These are phyloP conservation scores for Geotrypetes seraphini DNA, from an alignment of 2,797 vertebrate genomes.

Conservation along the genomic window DNA sequence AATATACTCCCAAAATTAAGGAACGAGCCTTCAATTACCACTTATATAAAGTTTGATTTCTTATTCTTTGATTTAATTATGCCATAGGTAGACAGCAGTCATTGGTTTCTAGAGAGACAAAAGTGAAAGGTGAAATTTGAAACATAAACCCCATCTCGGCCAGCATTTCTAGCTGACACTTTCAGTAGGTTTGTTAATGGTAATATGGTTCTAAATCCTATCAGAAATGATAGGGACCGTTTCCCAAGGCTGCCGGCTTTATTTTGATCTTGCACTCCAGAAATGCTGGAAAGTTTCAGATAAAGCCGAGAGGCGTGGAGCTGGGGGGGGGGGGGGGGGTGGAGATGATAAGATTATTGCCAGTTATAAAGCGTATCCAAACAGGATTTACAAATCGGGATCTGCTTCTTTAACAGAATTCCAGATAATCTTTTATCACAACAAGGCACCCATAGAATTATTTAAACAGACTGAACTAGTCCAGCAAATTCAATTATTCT, in stretches of 20 bases:
- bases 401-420: slow-evolving; percentile 87
- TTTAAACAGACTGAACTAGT: slow-evolving; percentile 83
- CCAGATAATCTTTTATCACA: slow-evolving; percentile 85
- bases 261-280: slow-evolving; percentile 58
- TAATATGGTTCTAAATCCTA: slow-evolving; percentile 54
- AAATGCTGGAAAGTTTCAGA: slow-evolving; percentile 75
- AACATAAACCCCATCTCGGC: slow-evolving; percentile 30
- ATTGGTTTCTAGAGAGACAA: slow-evolving; percentile 45
- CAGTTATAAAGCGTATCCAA: slow-evolving; percentile 77
- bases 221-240: slow-evolving; percentile 60
- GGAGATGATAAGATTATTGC: slow-evolving; percentile 66
- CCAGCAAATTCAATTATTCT: slow-evolving; percentile 93
- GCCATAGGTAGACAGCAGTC: slow-evolving; percentile 34
- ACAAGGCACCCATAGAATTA: slow-evolving; percentile 84
- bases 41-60: slow-evolving; percentile 32
- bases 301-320: slow-evolving; percentile 67
- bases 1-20: slow-evolving; percentile 19
- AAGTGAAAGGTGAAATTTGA: slow-evolving; percentile 44
- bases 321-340: slow-evolving; percentile 57
- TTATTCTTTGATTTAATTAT: slow-evolving; percentile 30
- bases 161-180: slow-evolving; percentile 29
- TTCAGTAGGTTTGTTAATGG: slow-evolving; percentile 35
- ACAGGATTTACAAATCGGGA: slow-evolving; percentile 75
- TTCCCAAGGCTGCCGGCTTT: slow-evolving; percentile 44
- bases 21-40: slow-evolving; percentile 37